Conservation (phyloP, 2,888 invertebrate species). For the Lamellibrachia columna region DNA sequence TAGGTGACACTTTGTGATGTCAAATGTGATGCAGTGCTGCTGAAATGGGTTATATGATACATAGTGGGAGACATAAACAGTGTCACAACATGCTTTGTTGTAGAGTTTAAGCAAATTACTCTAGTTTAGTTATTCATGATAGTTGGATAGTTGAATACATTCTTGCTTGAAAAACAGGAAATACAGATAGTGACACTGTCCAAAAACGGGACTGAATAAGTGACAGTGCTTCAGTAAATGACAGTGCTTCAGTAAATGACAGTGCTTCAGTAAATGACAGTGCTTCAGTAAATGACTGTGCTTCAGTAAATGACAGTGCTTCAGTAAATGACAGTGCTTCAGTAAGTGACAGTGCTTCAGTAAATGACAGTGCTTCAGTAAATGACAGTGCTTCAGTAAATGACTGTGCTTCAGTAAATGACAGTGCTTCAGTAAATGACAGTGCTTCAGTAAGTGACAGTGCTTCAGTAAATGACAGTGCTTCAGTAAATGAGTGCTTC, state of each 20-base stretch:
- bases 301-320: not conserved
- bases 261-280: not conserved
- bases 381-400: not conserved
- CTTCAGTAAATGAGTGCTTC: not conserved
- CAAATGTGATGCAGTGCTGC: too few relatives aligned
- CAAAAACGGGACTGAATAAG: too few relatives aligned
- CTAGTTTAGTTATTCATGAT: too few relatives aligned
- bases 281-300: not conserved
- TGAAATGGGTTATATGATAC: too few relatives aligned
- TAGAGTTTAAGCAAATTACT: too few relatives aligned
- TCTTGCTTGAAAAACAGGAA: too few relatives aligned
- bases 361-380: not conserved
- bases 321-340: not conserved
- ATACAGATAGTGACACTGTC: too few relatives aligned
- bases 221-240: too few relatives aligned
- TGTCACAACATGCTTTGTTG: too few relatives aligned
- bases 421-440: not conserved
- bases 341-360: not conserved
- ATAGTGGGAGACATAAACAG: too few relatives aligned
- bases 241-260: not conserved
- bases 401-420: not conserved
- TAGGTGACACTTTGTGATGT: too few relatives aligned
- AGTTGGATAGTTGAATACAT: too few relatives aligned
- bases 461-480: not conserved
- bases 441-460: not conserved